Evolutionary conservation across 2,888 invertebrate genomes (phyloP).

Genomic region (Ecdyonurus torrentis): DNA sequence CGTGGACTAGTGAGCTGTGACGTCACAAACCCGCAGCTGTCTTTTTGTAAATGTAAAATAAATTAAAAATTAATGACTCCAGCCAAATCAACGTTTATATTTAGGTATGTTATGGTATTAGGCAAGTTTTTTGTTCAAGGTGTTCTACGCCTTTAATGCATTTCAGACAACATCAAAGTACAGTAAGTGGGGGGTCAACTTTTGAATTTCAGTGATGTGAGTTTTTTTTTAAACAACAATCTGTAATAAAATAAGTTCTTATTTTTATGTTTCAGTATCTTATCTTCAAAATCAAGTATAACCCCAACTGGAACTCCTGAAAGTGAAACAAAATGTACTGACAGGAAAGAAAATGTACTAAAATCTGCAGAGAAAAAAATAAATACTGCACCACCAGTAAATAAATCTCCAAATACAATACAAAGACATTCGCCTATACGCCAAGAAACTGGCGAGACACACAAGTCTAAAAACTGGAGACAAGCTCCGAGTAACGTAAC

Average conservation of each 20-base stretch:
- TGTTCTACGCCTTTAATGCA: neutral
- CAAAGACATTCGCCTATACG: neutral
- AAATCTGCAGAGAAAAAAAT: neutral
- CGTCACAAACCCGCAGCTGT: no score
- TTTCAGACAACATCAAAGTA: neutral
- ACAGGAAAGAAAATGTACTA: neutral
- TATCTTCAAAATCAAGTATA: neutral
- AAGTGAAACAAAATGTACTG: neutral
- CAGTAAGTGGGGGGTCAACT: no score
- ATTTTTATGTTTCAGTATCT: neutral
- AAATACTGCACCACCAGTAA: neutral
- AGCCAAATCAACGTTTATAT: no score
- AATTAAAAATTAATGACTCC: no score
- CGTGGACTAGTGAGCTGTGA: no score
- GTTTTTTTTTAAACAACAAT: no score
- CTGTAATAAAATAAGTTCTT: no score
- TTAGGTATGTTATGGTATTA: no score
- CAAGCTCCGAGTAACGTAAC: neutral
- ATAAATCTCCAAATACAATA: neutral
- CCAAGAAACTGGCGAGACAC: neutral
- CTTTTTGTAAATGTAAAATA: no score
- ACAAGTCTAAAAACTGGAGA: neutral
- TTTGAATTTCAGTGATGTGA: no score
- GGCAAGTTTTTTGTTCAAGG: no score
- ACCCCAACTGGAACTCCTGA: neutral